Base-by-base conservation (phyloP, 2,113 vertebrate genomes). In the Tursiops truncatus region DNA sequence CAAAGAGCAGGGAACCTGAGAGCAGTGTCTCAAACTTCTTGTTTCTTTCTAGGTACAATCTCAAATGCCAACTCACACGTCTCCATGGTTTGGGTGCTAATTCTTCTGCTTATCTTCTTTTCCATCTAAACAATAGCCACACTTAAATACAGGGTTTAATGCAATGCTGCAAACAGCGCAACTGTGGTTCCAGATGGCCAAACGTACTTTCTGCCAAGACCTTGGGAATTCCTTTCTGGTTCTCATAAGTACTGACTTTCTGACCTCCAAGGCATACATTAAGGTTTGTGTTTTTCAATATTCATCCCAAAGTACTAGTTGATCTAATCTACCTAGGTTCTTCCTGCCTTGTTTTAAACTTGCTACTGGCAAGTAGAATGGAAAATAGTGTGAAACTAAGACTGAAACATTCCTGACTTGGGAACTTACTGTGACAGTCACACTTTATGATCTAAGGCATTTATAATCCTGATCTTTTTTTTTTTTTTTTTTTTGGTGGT, bases 301-400 rank as follows among this genome's bases (percentile, higher is more conserved):
- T 36, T 89, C 70, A 86, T 63, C 44, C 67, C 53, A 58, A 92
- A 92, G 58, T 36, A 63, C 0, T 6, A 79, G 47, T 20, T 95
- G 31, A 87, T 80, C 53, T 95, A 88, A 97, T 93, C 73, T 38
- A 53, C 26, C 25, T 65, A 47, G 89, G 65, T 63, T 13, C 36
- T 89, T 81, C 44, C 62, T 58, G 20, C 11, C 62, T 67, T 67
- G 60, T 25, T 44, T 92, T 70, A 88, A 58, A 81, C 38, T 70
- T 82, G 33, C 3, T 44, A 33, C 28, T 70, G 85, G 96, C 85
- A 92, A 96, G 82, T 25, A n/a, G n/a, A 26, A 56, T 58, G 92
- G 85, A 95, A 97, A 96, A 67, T 44, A 71, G 28, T 81, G 31
- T 96, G 80, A 97, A 96, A 91, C 77, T 63, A 77, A 89, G 77